These are phyloP conservation scores for Cephalotes varians DNA, from an alignment of 2,888 invertebrate species.

Conservation along the genomic window DNA sequence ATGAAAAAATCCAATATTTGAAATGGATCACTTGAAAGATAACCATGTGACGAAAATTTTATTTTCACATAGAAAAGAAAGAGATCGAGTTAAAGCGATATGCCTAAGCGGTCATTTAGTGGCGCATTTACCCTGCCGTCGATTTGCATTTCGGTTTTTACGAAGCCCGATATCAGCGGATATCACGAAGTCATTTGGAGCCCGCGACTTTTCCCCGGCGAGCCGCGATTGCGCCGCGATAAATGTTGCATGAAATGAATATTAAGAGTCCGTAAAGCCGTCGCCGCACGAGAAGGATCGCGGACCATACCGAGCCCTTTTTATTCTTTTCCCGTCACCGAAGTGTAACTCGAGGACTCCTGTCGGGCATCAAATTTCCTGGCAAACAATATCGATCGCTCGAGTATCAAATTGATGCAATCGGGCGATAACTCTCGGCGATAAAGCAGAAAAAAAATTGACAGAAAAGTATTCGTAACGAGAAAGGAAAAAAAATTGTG, in stretches of 20 bases:
- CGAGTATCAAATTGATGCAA: conserved; percentile 9
- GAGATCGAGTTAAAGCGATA: background rate
- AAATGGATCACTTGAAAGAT: background rate
- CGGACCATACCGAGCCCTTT: conserved; percentile 43
- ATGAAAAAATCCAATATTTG: background rate
- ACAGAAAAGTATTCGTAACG: background rate
- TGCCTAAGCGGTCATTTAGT: conserved; percentile 17
- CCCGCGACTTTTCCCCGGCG: conserved; percentile 51
- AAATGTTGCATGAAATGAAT: conserved; percentile 80
- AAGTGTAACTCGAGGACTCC: conserved; percentile 24
- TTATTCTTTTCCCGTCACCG: background rate
- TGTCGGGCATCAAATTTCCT: conserved; percentile 12
- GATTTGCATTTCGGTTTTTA: conserved; percentile 31
- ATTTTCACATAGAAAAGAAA: background rate
- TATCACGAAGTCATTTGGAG: conserved; percentile 17
- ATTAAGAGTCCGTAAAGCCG: conserved; percentile 73
- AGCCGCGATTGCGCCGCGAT: conserved; percentile 75
- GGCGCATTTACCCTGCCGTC: conserved; percentile 18
- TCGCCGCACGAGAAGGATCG: conserved; percentile 65
- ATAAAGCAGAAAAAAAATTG: background rate
- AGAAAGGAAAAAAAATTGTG: background rate
- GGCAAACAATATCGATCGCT: conserved; percentile 30
- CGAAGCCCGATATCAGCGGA: background rate
- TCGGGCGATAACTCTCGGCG: background rate
- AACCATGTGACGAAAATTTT: background rate